Base-by-base conservation (phyloP, 1,140 invertebrate genomes). In the Eriocheir sinensis region DNA sequence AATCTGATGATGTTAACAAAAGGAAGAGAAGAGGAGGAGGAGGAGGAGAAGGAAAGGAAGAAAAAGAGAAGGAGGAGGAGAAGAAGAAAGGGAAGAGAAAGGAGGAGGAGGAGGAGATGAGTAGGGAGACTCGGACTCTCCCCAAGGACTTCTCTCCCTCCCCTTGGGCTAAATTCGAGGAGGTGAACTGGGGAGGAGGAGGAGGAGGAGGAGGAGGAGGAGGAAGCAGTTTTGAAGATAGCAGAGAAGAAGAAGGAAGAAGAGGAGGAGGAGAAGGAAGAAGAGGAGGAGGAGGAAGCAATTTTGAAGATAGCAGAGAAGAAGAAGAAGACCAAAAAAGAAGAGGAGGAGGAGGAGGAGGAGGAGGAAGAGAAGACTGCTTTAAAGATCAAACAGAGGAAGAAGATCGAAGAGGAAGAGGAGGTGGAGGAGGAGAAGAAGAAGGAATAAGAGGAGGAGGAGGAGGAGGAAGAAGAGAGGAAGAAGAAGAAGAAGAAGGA, bases 141-240 rank as follows among this genome's bases (percentile, higher is more conserved):
- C 92, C 94, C 4, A 90, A 93, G 48, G 85, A 90, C 89, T 95
- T 93, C 80, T 72, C 93, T 48, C 32, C 40, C n/a, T 95, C 91
- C n/a, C 81, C 91, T 8, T 95, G 94, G 94, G 94, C 94, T 32
- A 95, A 95, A 27, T 95, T 95, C 81, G 92, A 95, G 30, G 91
- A 95, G 17, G 81, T 95, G 60, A 79, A 93, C 38, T 95, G 91
- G 91, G 86, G 30, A 72, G 60, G 60, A n/a, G 27, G 53, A 21
- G 53, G 21, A 72, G 21, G 53, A 72, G 21, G 44, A 12, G 86
- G 41, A 44, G 44, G n/a, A 86, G 34, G 34, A 12, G 15, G 83
- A 86, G 15, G 4, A 8, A 8, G 44, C 4, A 48, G 44, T 8
- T 8, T 4, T 8, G 4, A 4, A 15, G 4, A 48, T 8, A 48